Percentiles rank a stretch among this genome's conserved stretches.
Conservation (phyloP, 2,888 invertebrate species). For the Napeogenes inachia region DNA sequence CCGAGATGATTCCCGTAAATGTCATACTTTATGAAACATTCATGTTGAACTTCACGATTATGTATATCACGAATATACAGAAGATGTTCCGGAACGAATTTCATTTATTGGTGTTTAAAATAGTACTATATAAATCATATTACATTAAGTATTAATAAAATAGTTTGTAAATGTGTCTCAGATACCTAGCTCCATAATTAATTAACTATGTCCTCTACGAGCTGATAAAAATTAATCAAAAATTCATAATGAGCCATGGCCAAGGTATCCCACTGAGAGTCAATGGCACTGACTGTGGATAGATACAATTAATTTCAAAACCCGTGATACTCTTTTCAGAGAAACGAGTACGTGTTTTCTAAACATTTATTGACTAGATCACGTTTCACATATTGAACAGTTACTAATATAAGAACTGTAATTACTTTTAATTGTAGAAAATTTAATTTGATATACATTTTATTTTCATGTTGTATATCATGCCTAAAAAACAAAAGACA, state of each 20-base stretch:
- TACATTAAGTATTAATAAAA: no score
- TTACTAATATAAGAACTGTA: neutral
- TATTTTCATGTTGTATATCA: constrained; percentile 1
- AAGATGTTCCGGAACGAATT: neutral
- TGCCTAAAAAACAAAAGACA: constrained; percentile 35
- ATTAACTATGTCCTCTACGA: neutral
- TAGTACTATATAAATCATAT: neutral
- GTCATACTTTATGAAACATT: constrained; percentile 51
- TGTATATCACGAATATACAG: neutral
- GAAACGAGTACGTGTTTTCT: constrained; percentile 28
- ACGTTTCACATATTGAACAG: constrained; percentile 50
- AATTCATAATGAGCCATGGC: constrained; percentile 35
- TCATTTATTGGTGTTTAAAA: neutral
- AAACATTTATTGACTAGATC: constrained; percentile 45
- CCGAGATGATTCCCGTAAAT: constrained; percentile 59
- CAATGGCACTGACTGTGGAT: constrained; percentile 36
- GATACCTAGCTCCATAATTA: no score
- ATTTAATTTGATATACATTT: neutral
- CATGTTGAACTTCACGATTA: constrained; percentile 53
- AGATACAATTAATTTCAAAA: constrained; percentile 41
- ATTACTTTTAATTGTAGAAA: neutral
- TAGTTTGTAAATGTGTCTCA: no score
- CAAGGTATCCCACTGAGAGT: constrained; percentile 44
- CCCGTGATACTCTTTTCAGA: constrained; percentile 37
- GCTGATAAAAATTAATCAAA: constrained; percentile 17